These are phyloP conservation scores for Zenarchopterus dispar DNA, from an alignment of 2,797 vertebrate species.

Conservation along the genomic window DNA sequence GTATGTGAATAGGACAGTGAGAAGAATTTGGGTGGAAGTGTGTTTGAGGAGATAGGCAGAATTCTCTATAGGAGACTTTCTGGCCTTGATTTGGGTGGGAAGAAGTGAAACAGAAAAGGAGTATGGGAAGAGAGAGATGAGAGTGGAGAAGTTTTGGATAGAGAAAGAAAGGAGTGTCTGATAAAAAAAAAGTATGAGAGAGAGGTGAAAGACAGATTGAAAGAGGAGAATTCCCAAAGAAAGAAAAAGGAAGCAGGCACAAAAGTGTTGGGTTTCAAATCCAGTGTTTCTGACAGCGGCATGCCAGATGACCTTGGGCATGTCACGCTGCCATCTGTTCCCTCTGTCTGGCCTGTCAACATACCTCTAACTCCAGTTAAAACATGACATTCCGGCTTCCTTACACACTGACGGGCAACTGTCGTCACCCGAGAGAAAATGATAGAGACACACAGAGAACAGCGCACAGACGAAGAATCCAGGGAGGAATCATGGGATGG, in stretches of 20 bases:
- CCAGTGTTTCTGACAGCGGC: slow-evolving; percentile 73
- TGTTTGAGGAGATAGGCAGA: slow-evolving; percentile 77
- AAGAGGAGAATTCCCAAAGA: slow-evolving; percentile 40
- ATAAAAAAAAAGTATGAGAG: slow-evolving; percentile 45
- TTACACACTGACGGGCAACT: slow-evolving; percentile 72
- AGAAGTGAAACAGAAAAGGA: slow-evolving; percentile 50
- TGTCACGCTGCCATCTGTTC: slow-evolving; percentile 85
- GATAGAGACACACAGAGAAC: slow-evolving; percentile 42
- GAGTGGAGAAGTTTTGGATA: slow-evolving; percentile 30
- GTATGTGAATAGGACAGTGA: slow-evolving; percentile 37
- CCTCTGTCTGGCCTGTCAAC: slow-evolving; percentile 83
- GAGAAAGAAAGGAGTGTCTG: slow-evolving; percentile 21
- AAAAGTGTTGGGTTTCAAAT: slow-evolving; percentile 80
- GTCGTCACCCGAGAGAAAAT: slow-evolving; percentile 58
- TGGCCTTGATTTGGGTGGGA: slow-evolving; percentile 77
- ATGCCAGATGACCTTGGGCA: slow-evolving; percentile 86
- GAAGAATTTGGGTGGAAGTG: slow-evolving; percentile 67
- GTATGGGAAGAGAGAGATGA: slow-evolving; percentile 25
- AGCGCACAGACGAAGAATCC: slow-evolving; percentile 27
- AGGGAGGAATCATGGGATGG: slow-evolving; percentile 32
- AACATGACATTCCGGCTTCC: slow-evolving; percentile 80
- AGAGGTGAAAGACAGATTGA: slow-evolving; percentile 41
- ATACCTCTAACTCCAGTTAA: slow-evolving; percentile 80
- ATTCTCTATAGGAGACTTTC: slow-evolving; percentile 67
- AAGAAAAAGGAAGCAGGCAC: slow-evolving; percentile 46